A percentile compares a stretch with the other conserved stretches of the same genome.
phyloP scores from a whole-genome alignment of 2,113 vertebrate species.

The Neotoma lepida region DNA sequence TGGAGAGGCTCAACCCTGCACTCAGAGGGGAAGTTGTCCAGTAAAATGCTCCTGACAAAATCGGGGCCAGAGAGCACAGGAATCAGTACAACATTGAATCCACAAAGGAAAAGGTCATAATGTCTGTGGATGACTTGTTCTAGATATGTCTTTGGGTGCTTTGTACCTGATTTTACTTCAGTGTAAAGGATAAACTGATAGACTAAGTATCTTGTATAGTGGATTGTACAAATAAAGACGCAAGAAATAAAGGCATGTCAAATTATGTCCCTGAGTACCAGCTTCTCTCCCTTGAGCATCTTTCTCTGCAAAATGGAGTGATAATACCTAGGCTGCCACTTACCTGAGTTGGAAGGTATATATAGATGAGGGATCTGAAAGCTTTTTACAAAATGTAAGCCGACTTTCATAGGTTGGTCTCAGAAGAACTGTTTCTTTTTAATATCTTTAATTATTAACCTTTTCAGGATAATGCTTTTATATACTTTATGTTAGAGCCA shows the following conservation, averaged over 20 bases:
- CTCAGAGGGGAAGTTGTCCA: neutral
- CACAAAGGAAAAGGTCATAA: neutral
- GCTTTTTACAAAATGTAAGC: neutral
- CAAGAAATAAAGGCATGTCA: neutral
- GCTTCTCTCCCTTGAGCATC: neutral
- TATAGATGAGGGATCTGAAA: neutral
- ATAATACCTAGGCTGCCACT: neutral
- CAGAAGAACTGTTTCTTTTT: neutral
- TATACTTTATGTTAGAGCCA: neutral
- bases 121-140: neutral
- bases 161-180: neutral
- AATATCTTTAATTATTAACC: neutral
- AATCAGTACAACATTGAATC: neutral
- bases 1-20: neutral
- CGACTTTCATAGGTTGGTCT: neutral
- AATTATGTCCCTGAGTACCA: neutral
- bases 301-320: neutral
- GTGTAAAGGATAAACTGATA: neutral
- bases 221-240: neutral
- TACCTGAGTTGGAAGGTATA: neutral
- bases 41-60: constrained; percentile 45
- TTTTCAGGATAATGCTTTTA: neutral
- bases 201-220: neutral
- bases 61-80: neutral
- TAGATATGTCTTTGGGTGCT: neutral